A percentile compares a stretch with the other conserved stretches of the same genome.
Evolutionary conservation across 2,113 vertebrate species (phyloP).

Genomic region (Salvelinus fontinalis): DNA sequence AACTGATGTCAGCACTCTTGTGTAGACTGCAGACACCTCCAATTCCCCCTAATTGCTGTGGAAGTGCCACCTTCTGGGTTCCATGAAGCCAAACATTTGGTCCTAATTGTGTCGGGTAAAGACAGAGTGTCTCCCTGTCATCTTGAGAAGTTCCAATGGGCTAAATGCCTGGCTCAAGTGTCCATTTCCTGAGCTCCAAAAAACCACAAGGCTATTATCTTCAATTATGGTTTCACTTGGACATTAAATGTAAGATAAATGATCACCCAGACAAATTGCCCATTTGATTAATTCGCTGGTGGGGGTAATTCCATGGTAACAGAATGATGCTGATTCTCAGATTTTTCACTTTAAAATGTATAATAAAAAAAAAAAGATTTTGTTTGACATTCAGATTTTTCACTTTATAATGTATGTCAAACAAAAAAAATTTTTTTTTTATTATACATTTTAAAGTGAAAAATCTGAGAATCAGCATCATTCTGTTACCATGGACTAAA

Average conservation of each 20-base stretch:
- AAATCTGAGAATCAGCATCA: too few species aligned
- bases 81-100: constrained; percentile 54
- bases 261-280: constrained; percentile 27
- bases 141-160: constrained; percentile 33
- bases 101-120: constrained; percentile 49
- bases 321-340: too few species aligned
- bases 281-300: constrained; percentile 28
- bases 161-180: constrained; percentile 53
- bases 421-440: too few species aligned
- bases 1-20: constrained; percentile 64
- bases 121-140: constrained; percentile 27
- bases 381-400: too few species aligned
- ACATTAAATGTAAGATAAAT: constrained; percentile 29
- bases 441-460: too few species aligned
- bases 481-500: too few species aligned
- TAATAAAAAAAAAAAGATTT: too few species aligned
- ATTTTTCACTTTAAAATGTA: too few species aligned
- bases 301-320: background rate
- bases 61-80: constrained; percentile 57
- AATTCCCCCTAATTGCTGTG: constrained; percentile 61
- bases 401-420: too few species aligned
- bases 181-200: constrained; percentile 61
- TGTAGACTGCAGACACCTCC: constrained; percentile 51
- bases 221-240: constrained; percentile 38
- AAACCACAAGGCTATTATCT: constrained; percentile 48